Evolutionary conservation across 2,113 vertebrate species (phyloP).

Genomic region (Passer domesticus): DNA sequence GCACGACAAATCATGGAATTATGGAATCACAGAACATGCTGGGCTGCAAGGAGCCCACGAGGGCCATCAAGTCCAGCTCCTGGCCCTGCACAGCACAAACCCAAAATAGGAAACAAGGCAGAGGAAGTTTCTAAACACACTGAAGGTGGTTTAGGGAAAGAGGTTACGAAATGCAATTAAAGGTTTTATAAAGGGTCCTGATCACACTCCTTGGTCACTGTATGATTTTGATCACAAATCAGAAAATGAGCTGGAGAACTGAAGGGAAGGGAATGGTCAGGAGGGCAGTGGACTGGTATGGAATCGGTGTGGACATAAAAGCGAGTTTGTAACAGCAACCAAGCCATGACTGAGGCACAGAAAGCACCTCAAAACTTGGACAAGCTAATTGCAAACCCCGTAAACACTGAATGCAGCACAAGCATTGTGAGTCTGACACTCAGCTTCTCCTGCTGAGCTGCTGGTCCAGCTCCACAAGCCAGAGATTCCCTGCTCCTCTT

Average conservation of each 20-base stretch:
- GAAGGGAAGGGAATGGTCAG: not conserved
- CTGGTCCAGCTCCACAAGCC: not conserved
- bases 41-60: not conserved
- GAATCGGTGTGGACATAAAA: not conserved
- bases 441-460: not conserved
- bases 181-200: not conserved
- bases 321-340: not conserved
- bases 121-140: conserved; percentile 2
- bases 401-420: not conserved
- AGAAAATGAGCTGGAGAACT: not conserved
- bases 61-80: not conserved
- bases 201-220: not conserved
- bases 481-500: not conserved
- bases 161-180: conserved; percentile 6
- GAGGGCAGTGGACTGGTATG: not conserved
- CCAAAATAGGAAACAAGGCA: not conserved
- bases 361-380: not conserved
- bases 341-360: not conserved
- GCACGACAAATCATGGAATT: not conserved
- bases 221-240: not conserved
- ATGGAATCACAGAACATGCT: not conserved
- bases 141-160: not conserved
- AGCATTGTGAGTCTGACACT: not conserved
- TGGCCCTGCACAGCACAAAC: not conserved
- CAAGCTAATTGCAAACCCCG: not conserved